Evolutionary conservation across 2,888 invertebrate species (phyloP).

Genomic region (Blastobasis adustella): DNA sequence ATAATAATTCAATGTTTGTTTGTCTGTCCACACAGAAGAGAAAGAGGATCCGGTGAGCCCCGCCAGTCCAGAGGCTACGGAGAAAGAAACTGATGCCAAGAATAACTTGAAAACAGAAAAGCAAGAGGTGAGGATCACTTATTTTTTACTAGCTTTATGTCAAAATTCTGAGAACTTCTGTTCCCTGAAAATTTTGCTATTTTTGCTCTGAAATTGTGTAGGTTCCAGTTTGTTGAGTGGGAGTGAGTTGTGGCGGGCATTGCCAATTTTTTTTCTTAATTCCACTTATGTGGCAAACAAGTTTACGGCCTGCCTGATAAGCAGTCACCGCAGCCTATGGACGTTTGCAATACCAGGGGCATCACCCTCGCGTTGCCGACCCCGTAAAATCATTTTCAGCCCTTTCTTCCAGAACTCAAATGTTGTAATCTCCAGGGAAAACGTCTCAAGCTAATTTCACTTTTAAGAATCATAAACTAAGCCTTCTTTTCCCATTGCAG

Average conservation of each 20-base stretch:
- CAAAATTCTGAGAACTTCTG: too few species aligned
- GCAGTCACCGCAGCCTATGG: too few species aligned
- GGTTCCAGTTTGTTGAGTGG: slow-evolving; percentile 57
- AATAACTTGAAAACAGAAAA: slow-evolving; percentile 51
- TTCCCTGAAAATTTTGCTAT: not conserved
- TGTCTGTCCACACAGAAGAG: slow-evolving; percentile 34
- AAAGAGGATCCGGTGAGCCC: slow-evolving; percentile 53
- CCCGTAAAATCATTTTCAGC: too few species aligned
- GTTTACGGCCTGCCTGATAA: too few species aligned
- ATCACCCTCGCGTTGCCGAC: too few species aligned
- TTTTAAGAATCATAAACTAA: not conserved
- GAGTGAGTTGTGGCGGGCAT: slow-evolving; percentile 18
- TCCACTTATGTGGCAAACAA: too few species aligned
- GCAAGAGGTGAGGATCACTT: slow-evolving; percentile 41
- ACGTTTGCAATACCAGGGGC: too few species aligned
- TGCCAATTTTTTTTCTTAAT: too few species aligned
- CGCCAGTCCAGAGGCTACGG: slow-evolving; percentile 34
- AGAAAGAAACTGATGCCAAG: slow-evolving; percentile 22
- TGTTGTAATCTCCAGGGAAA: too few species aligned
- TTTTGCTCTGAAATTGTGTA: not conserved
- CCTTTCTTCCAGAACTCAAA: too few species aligned
- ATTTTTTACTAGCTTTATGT: too few species aligned
- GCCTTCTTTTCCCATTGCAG: slow-evolving; percentile 25
- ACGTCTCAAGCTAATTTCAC: not conserved
- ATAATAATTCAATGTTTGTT: too few species aligned